These are phyloP conservation scores for Gasterosteus aculeatus DNA, from an alignment of 2,113 vertebrate genomes.

Conservation along the genomic window DNA sequence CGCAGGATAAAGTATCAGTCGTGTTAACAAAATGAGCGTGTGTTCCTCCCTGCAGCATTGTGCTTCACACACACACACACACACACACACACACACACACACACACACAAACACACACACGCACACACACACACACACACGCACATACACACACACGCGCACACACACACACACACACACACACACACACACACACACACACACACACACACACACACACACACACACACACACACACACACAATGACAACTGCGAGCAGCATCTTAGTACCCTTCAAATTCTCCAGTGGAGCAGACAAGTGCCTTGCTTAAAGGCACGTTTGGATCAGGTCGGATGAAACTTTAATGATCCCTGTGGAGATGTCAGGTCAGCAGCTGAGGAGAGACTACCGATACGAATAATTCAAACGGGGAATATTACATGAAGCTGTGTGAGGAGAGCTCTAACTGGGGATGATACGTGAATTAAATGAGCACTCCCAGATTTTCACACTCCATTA, in stretches of 20 bases:
- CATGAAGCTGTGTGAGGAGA: slow-evolving; percentile 1
- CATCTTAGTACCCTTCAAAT: slow-evolving; percentile 18
- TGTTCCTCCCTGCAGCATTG: slow-evolving; percentile 19
- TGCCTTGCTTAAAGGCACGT: slow-evolving; percentile 63
- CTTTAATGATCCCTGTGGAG: slow-evolving; percentile 71
- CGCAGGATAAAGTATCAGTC: neutral
- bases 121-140: neutral
- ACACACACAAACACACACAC: slow-evolving; percentile 16
- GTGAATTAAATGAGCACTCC: slow-evolving; percentile 2
- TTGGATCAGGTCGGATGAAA: slow-evolving; percentile 73
- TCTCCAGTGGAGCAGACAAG: slow-evolving; percentile 60
- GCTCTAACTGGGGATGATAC: neutral
- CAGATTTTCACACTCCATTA: neutral
- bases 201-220: neutral
- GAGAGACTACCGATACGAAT: slow-evolving; percentile 55
- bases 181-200: neutral
- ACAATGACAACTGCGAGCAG: slow-evolving; percentile 26
- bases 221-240: slow-evolving; percentile 2
- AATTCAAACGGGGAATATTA: slow-evolving; percentile 40
- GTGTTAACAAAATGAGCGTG: slow-evolving; percentile 36
- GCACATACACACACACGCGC: neutral
- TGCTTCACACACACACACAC: slow-evolving; percentile 2
- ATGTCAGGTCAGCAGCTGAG: slow-evolving; percentile 62
- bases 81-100: slow-evolving; percentile 3
- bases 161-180: neutral